These are phyloP conservation scores for Drosophila setifemur DNA, from an alignment of 1,140 invertebrate species.

Conservation along the genomic window DNA sequence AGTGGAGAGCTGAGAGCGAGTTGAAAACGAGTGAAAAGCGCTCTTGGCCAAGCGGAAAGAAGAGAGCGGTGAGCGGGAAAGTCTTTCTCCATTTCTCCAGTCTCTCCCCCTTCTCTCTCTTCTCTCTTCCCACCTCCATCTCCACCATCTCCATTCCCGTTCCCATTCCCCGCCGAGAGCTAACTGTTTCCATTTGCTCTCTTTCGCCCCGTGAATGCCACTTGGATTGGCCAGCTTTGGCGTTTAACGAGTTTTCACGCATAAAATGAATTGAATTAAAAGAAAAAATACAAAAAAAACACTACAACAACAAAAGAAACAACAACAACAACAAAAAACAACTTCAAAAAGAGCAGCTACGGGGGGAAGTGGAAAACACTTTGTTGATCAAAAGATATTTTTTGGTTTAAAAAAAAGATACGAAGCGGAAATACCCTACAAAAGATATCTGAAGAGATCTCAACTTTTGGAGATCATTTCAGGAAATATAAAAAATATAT, in stretches of 20 bases:
- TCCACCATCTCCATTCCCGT: neutral
- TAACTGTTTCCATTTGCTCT: conserved; percentile 39
- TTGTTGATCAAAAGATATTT: conserved; percentile 12
- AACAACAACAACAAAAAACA: conserved; percentile 17
- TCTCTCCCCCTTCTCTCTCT: neutral
- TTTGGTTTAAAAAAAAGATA: neutral
- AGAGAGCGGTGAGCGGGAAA: conserved; percentile 11
- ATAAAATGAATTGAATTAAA: conserved; percentile 74
- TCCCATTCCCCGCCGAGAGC: conserved; percentile 26
- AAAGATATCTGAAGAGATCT: too few species aligned
- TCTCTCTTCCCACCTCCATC: neutral
- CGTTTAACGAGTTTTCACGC: conserved; percentile 75
- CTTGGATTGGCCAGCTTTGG: conserved; percentile 40
- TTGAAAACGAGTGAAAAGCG: conserved; percentile 39
- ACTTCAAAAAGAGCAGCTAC: neutral
- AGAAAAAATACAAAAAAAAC: neutral
- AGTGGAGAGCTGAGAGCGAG: neutral
- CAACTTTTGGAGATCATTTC: neutral
- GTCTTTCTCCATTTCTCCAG: neutral
- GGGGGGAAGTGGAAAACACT: conserved; percentile 18
- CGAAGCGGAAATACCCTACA: conserved; percentile 1
- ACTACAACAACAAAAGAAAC: neutral
- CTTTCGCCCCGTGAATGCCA: conserved; percentile 10
- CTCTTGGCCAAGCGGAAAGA: conserved; percentile 38
- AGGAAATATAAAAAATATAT: neutral